Percentiles rank a stretch among this genome's conserved stretches.
Evolutionary conservation across 1,140 invertebrate genomes (phyloP).

Genomic region (Anastrepha obliqua): DNA sequence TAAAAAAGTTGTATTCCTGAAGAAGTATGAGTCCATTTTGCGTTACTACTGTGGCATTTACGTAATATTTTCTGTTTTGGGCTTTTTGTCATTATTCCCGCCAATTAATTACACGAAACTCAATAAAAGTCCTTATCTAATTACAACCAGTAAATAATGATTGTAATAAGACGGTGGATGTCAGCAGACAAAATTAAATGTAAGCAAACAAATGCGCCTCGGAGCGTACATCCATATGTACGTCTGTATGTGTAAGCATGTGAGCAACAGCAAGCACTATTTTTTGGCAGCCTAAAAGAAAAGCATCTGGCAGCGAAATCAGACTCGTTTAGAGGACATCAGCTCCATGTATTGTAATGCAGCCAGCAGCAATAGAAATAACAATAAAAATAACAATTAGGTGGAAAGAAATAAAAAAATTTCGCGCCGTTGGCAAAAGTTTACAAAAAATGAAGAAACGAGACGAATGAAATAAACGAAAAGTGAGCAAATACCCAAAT

Average conservation of each 20-base stretch:
- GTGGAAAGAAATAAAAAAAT: not conserved
- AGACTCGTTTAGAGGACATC: not conserved
- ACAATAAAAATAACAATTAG: not conserved
- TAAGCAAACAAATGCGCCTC: not conserved
- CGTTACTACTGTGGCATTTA: too few relatives aligned
- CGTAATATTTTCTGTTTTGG: too few relatives aligned
- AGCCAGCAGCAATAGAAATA: not conserved
- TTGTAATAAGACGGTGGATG: conserved; percentile 1
- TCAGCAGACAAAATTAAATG: not conserved
- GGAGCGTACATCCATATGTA: not conserved
- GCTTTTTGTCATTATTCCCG: not conserved
- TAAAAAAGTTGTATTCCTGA: too few relatives aligned
- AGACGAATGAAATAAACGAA: too few relatives aligned
- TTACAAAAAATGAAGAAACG: too few relatives aligned
- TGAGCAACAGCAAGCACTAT: too few relatives aligned
- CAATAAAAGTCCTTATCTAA: conserved; percentile 21
- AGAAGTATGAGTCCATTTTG: too few relatives aligned
- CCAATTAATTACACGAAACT: not conserved
- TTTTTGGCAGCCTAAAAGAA: not conserved
- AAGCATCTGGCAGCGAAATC: not conserved
- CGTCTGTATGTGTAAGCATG: too few relatives aligned
- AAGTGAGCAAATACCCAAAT: not conserved
- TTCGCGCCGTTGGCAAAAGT: not conserved
- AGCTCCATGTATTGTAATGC: not conserved
- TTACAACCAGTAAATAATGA: not conserved